Evolutionary conservation across 2,797 vertebrate genomes (phyloP), one percentile per base, ranked within the genome.

Genomic region (Lepidocolaptes lacrymiger): DNA sequence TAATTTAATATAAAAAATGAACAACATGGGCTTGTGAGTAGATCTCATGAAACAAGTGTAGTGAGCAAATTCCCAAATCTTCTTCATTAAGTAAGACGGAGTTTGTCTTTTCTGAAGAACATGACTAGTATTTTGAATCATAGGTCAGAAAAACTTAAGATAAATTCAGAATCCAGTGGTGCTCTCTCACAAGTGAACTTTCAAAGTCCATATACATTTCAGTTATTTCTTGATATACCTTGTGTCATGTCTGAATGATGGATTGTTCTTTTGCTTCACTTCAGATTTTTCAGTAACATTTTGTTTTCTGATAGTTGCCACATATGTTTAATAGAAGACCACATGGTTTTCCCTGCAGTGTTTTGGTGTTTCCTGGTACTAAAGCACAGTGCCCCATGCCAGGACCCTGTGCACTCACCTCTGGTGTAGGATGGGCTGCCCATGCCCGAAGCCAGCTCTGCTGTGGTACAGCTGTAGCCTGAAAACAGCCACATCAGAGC

Each of bases 1-100:
- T 85, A 6, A 80, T 93, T 90, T 95, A 86, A 94, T 89, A 83
- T 66, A 93, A 91, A 91, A 88, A 72, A 62, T n/a, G 5, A 77
- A 72, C 66, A 77, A 32, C 41, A 43, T 3, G 21, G 26, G 20
- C 44, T 95, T 94, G 46, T 95, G 77, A 74, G 55, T 59, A 36
- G 44, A n/a, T 91, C 68, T 88, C 48, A 64, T 9, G n/a, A 91
- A 92, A 87, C 37, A 80, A 76, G 23, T 64, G 12, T 88, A 71
- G 28, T 1, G 3, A 95, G 27, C 27, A 89, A 77, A 82, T 46
- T 85, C 62, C 51, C 30, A n/a, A 28, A 41, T 91, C n/a, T 12
- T 44, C 58, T 46, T 77, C 26, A 21, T 92, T 91, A 27, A 46
- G 54, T 46, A 77, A 26, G 43, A 61, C 22, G 30, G 77, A 82